Conservation (phyloP, 2,797 vertebrate species). For the Potorous gilbertii region DNA sequence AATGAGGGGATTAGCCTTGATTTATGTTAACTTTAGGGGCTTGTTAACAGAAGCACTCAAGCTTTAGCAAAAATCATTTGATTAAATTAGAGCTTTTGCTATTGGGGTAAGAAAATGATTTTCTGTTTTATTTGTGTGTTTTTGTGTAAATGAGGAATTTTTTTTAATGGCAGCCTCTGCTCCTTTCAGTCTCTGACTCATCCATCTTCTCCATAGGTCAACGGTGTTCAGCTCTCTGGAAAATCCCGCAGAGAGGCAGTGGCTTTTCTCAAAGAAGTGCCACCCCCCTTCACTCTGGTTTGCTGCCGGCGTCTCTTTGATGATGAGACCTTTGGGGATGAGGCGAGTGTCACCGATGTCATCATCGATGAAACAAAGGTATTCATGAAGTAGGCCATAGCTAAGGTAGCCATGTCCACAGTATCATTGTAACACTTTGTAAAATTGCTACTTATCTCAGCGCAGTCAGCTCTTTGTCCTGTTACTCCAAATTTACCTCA, state of each 20-base stretch:
- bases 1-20: not conserved
- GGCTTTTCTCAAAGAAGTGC: conserved; percentile 94
- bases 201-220: conserved; percentile 86
- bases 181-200: not conserved
- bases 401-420: fast-evolving
- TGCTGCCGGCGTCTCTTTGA: conserved; percentile 91
- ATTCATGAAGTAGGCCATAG: not conserved
- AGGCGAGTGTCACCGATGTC: conserved; percentile 63
- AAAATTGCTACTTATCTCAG: conserved; percentile 9
- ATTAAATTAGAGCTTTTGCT: not conserved
- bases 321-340: conserved; percentile 88
- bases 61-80: conserved; percentile 25
- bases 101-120: not conserved
- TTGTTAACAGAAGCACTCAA: not conserved
- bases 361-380: conserved; percentile 76
- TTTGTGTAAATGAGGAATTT: not conserved
- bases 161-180: not conserved
- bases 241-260: conserved; percentile 93
- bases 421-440: conserved; percentile 1
- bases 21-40: conserved; percentile 35
- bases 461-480: not conserved
- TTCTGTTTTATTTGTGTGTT: conserved; percentile 13
- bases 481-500: not conserved
- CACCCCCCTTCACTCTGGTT: conserved; percentile 94
- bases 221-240: conserved; percentile 91